Evolutionary conservation across 2,888 invertebrate genomes (phyloP), one percentile per base, ranked within the genome.

Genomic region (Lithophane leautieri): DNA sequence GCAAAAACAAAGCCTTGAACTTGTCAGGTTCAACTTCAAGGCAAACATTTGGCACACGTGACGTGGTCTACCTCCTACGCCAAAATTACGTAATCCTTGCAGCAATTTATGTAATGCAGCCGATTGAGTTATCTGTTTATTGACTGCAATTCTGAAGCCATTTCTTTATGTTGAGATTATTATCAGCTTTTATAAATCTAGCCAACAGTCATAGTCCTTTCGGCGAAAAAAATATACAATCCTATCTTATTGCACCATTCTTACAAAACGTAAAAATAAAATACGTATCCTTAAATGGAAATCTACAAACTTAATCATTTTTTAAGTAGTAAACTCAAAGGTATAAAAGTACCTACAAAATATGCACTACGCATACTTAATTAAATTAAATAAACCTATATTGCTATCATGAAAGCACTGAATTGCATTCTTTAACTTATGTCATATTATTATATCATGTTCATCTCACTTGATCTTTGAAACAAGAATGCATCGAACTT

Each of bases 1-100:
- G 94, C 94, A 96, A 96, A 96, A 96, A 96, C 93, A 90, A 91
- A 94, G 92, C 96, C 96, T 96, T 96, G 96, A 96, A 96, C 96
- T 94, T 92, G 79, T 85, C 81, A 93, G 95, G 96, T 95, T 96
- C 95, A 95, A 90, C 88, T 92, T 93, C 95, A 96, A 96, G 96
- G 96, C 93, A 91, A 95, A 89, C 90, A 84, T 89, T 89, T 85
- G 89, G 89, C 90, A 91, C 93, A 93, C 93, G 94, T 94, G 93
- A 92, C 93, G 94, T 94, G 93, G 91, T 92, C 90, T 88, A 91
- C 92, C 92, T 90, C 92, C 92, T 90, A 91, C 91, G 89, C 88
- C 84, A 78, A 82, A 91, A 91, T 96, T 95, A 94, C 95, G 95
- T 95, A 95, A 96, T 84, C 81, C 90, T 83, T 88, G 74, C 77